Evolutionary conservation across 2,113 vertebrate genomes (phyloP).

Genomic region (Coptodon rendalli): DNA sequence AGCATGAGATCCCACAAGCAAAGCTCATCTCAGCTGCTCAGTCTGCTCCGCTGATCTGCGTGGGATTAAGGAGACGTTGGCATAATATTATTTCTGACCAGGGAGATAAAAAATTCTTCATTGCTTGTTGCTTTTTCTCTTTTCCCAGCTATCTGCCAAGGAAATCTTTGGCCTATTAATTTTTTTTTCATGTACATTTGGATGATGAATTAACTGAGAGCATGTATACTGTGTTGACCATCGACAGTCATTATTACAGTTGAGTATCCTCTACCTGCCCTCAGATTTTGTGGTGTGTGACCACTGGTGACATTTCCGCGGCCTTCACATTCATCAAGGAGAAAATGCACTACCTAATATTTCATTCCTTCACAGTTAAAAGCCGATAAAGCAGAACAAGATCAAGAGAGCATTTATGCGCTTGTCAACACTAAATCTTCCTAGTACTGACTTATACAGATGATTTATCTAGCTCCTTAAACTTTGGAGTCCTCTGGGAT

Average conservation of each 20-base stretch:
- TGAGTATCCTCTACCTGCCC: neutral
- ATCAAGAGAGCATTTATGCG: neutral
- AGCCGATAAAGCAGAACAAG: neutral
- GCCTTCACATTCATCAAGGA: neutral
- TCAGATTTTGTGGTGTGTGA: neutral
- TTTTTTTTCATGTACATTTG: neutral
- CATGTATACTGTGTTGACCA: neutral
- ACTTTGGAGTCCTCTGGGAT: neutral
- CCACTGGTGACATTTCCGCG: neutral
- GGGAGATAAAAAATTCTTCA: neutral
- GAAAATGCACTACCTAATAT: neutral
- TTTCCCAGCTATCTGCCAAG: neutral
- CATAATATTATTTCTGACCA: conserved; percentile 11
- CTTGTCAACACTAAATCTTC: neutral
- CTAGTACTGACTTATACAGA: neutral
- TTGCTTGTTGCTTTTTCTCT: neutral
- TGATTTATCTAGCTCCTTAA: neutral
- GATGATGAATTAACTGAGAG: neutral
- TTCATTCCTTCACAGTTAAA: neutral
- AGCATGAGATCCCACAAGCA: conserved; percentile 12
- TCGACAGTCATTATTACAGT: neutral
- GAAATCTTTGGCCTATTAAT: neutral
- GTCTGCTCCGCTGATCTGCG: neutral
- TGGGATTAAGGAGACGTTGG: neutral
- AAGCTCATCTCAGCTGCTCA: neutral